A percentile compares a stretch with the other conserved stretches of the same genome.
phyloP scores from a whole-genome alignment of 2,888 invertebrate genomes.

The Steinernema scapterisci region DNA sequence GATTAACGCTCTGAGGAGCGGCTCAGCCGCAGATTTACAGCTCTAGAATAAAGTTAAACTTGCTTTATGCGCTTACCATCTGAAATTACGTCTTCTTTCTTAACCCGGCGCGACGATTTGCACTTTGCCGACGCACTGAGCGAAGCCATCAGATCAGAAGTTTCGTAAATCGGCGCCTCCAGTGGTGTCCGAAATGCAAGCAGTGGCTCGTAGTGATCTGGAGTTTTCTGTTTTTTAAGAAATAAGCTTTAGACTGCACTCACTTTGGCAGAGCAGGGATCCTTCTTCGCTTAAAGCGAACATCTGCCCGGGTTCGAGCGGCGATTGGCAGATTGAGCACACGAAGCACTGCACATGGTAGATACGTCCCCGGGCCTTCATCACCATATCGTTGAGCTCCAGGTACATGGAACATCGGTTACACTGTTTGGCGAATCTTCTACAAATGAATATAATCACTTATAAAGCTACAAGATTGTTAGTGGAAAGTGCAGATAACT shows the following conservation, averaged over 20 bases:
- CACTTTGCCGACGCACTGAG: background rate
- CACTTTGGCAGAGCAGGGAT: constrained; percentile 56
- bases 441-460: constrained; percentile 70
- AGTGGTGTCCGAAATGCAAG: background rate
- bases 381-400: constrained; percentile 84
- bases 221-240: background rate
- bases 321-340: constrained; percentile 79
- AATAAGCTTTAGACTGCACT: background rate
- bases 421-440: constrained; percentile 83
- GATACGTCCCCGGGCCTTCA: constrained; percentile 84
- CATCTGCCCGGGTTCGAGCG: constrained; percentile 84
- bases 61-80: background rate
- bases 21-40: background rate
- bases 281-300: constrained; percentile 83
- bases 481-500: background rate
- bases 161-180: constrained; percentile 2
- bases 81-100: constrained; percentile 6
- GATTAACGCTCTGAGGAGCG: constrained; percentile 6
- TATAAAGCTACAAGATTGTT: too few species aligned
- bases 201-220: constrained; percentile 41
- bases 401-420: constrained; percentile 84
- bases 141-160: background rate
- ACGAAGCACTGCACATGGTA: constrained; percentile 89
- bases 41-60: background rate
- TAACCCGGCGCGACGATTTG: background rate